Evolutionary conservation across 1,140 invertebrate species (phyloP).

Genomic region (Drosophila jambulina): DNA sequence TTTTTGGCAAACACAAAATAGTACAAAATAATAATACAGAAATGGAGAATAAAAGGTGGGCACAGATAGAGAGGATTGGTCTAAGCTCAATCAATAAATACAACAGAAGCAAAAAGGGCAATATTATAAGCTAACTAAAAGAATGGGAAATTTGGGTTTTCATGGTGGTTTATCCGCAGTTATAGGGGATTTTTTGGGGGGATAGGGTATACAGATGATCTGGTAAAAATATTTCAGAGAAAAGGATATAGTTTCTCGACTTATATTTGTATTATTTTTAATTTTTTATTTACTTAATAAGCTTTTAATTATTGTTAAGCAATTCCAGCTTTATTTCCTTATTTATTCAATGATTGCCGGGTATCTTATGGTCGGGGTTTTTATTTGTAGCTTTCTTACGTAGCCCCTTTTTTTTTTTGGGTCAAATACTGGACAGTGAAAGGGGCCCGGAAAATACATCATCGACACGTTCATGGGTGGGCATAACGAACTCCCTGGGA

Average conservation of each 20-base stretch:
- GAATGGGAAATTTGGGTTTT: not conserved
- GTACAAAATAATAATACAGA: slow-evolving; percentile 65
- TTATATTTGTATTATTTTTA: not conserved
- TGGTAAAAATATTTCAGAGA: not conserved
- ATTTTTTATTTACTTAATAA: not conserved
- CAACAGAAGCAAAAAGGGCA: slow-evolving; percentile 28
- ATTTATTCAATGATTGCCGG: not conserved
- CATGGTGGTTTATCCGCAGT: slow-evolving; percentile 4
- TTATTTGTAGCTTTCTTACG: not conserved
- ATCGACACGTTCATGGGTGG: slow-evolving; percentile 72
- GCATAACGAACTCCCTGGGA: slow-evolving; percentile 53
- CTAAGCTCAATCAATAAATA: slow-evolving; percentile 74
- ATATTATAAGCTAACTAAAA: not conserved
- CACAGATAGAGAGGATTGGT: not conserved
- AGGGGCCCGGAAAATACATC: slow-evolving; percentile 63
- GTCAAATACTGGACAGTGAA: slow-evolving; percentile 51
- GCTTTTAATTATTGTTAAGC: not conserved
- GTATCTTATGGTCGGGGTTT: not conserved
- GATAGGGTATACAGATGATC: not conserved
- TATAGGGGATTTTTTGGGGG: not conserved
- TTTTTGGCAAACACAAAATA: slow-evolving; percentile 50
- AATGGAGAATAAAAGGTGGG: slow-evolving; percentile 32
- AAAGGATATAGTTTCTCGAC: not conserved
- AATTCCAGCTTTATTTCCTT: not conserved
- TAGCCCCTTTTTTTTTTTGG: slow-evolving; percentile 20